Evolutionary conservation across 2,888 invertebrate species (phyloP), one percentile per base, ranked within the genome.

Genomic region (Euspilapteryx auroguttella): DNA sequence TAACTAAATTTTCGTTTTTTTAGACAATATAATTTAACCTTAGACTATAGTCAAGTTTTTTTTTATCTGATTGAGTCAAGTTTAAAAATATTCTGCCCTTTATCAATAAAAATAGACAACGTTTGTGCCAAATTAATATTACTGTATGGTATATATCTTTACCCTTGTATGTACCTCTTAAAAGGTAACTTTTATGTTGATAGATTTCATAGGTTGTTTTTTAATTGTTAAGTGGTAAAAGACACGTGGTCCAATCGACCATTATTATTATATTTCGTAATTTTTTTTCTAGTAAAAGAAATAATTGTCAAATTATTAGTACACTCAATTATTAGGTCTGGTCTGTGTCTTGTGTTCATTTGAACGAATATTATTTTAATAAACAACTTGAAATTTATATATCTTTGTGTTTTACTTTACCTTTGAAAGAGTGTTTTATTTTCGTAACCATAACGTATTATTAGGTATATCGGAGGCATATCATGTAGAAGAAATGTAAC

Each of bases 361-460:
- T 66, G 69, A 65, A 73, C 71, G 65, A 73, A 69, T 75, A 73
- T 73, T 71, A 73, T 73, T 73, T 73, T 73, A 75, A 73, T 75
- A 75, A 75, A 75, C 73, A 71, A 68, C 63, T 59, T 66, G 49
- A 66, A 64, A 71, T 65, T 55, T 58, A 55, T 65, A 59, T 37
- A 33, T 34, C 34, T 29, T 27, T 31, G 17, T 35, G 41, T 62
- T 59, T 66, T 41, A 55, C 56, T 62, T 40, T 15, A 14, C 3
- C 4, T 10, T 21, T 10, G 15, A n/a, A 5, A 14, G 12, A 15
- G 22, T 14, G 8, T 30, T 20, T 25, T 20, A 9, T 8, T n/a
- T n/a, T n/a, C n/a, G n/a, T n/a, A n/a, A n/a, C n/a, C n/a, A n/a
- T n/a, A n/a, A n/a, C n/a, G n/a, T n/a, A n/a, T n/a, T n/a, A n/a